Evolutionary conservation across 2,888 invertebrate genomes (phyloP).

Genomic region (Tipula unca): DNA sequence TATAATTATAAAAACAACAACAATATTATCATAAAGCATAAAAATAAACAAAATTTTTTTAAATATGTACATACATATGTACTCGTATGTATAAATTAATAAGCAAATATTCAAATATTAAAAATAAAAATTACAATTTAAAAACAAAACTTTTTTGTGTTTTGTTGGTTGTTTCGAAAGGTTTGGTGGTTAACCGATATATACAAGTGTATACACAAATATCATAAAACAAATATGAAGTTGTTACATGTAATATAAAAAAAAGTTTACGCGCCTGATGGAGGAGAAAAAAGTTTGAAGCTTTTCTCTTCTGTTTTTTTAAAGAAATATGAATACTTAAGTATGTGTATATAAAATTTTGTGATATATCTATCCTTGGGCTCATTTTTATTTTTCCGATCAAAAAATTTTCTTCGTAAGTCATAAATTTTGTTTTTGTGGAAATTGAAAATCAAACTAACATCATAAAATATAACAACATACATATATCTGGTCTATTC

Average conservation of each 20-base stretch:
- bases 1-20: background rate
- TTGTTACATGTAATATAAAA: background rate
- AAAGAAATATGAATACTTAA: background rate
- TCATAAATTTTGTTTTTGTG: background rate
- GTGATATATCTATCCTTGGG: background rate
- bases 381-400: background rate
- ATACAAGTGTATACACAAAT: background rate
- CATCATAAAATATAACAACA: background rate
- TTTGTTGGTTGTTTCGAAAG: background rate
- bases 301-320: background rate
- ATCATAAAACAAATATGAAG: background rate
- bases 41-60: background rate
- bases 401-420: background rate
- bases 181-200: background rate
- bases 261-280: background rate
- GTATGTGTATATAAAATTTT: background rate
- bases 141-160: background rate
- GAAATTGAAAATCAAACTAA: background rate
- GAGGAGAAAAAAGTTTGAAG: background rate
- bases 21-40: background rate
- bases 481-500: too few species aligned
- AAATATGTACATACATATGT: background rate
- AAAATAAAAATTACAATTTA: too few species aligned
- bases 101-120: background rate
- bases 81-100: background rate